phyloP scores from a whole-genome alignment of 2,113 vertebrate species.

The Campylomormyrus tamandua region DNA sequence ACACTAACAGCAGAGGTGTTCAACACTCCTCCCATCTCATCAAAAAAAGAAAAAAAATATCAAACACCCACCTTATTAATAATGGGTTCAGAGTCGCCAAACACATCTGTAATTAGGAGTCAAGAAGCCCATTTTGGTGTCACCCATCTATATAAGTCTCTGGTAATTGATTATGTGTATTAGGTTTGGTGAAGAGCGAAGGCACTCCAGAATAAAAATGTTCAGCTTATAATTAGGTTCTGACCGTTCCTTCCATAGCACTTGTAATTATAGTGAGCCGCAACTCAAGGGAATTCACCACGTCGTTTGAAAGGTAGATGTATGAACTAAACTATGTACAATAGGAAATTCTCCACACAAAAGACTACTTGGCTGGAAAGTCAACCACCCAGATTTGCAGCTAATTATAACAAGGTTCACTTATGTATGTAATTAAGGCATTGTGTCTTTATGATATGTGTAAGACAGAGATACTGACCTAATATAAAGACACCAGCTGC shows the following conservation, averaged over 20 bases:
- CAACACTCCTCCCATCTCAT: slow-evolving; percentile 31
- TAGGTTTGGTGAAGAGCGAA: slow-evolving; percentile 23
- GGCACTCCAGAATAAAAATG: neutral
- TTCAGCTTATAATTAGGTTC: neutral
- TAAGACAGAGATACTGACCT: neutral
- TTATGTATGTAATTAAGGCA: neutral
- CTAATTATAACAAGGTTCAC: neutral
- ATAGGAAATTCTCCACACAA: neutral
- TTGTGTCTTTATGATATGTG: neutral
- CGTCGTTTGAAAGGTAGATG: neutral
- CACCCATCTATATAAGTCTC: slow-evolving; percentile 13
- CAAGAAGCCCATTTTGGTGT: slow-evolving; percentile 34
- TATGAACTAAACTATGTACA: neutral
- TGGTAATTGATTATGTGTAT: slow-evolving; percentile 35
- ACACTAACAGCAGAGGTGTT: slow-evolving; percentile 35
- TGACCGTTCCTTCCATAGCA: neutral
- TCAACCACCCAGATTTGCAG: neutral
- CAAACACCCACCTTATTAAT: slow-evolving; percentile 40
- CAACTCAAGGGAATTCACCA: neutral
- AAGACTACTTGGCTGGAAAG: neutral
- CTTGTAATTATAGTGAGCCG: slow-evolving; percentile 11
- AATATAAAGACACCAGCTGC: neutral
- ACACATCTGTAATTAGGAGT: slow-evolving; percentile 44
- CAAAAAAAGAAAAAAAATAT: slow-evolving; percentile 26
- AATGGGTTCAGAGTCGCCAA: slow-evolving; percentile 31